phyloP scores from a whole-genome alignment of 2,888 invertebrate species.

The Idaea dimidiata region DNA sequence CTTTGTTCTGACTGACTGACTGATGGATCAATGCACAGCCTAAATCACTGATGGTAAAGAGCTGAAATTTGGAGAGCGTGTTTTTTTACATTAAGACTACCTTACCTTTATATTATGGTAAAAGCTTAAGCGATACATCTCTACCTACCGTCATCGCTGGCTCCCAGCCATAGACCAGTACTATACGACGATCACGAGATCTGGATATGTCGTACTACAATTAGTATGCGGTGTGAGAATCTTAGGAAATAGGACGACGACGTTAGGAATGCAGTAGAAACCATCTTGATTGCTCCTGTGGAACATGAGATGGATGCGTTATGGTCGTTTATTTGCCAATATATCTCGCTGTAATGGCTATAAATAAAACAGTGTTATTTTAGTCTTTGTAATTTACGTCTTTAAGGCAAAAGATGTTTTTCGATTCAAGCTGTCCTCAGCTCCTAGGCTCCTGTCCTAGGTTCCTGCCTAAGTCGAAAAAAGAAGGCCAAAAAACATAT shows the following conservation, averaged over 20 bases:
- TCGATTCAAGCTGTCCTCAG: no score
- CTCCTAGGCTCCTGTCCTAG: no score
- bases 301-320: background rate
- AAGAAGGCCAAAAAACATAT: no score
- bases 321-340: background rate
- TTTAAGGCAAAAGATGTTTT: no score
- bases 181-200: background rate
- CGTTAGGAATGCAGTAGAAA: background rate
- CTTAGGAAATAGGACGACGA: constrained; percentile 1
- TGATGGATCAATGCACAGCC: no score
- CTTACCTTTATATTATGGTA: background rate
- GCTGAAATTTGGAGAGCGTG: no score
- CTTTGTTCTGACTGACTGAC: no score
- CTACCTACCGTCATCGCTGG: background rate
- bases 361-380: background rate
- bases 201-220: constrained; percentile 2
- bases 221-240: constrained; percentile 2
- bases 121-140: background rate
- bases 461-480: no score
- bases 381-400: background rate
- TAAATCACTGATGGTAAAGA: no score
- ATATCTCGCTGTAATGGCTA: background rate
- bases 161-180: background rate
- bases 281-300: constrained; percentile 4
- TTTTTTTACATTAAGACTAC: no score